Percentiles rank a stretch among this genome's conserved stretches.
These are phyloP conservation scores for Phengaris arion DNA, from an alignment of 2,888 invertebrate species.

Conservation along the genomic window DNA sequence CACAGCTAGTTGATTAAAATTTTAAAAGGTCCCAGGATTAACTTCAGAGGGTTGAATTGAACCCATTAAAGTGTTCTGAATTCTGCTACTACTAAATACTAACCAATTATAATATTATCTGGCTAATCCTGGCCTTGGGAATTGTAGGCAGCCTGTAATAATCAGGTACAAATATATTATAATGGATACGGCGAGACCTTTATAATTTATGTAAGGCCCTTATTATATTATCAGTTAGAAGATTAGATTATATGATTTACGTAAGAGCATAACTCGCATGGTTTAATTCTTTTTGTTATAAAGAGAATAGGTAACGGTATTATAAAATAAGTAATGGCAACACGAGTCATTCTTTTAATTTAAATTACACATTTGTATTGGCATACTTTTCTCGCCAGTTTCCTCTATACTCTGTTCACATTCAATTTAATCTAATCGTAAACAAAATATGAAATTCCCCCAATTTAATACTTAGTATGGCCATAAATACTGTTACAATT, in stretches of 20 bases:
- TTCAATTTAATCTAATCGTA: no score
- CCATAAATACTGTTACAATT: no score
- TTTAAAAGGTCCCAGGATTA: constrained; percentile 11
- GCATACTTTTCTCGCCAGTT: no score
- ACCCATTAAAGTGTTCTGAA: constrained; percentile 1
- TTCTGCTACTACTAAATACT: neutral
- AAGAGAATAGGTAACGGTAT: neutral
- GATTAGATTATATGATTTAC: neutral
- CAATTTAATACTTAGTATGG: no score
- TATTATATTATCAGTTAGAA: neutral
- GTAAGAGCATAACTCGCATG: neutral
- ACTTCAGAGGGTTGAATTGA: constrained; percentile 15
- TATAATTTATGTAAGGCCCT: neutral
- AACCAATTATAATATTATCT: neutral
- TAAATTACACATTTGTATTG: no score
- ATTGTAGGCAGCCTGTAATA: neutral
- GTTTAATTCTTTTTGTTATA: neutral
- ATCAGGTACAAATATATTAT: neutral
- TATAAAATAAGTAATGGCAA: no score
- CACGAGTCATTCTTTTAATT: no score
- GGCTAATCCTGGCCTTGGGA: neutral
- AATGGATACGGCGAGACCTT: neutral
- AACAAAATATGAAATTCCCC: no score
- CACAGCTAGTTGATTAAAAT: neutral
- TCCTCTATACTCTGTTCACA: no score